A percentile compares a stretch with the other conserved stretches of the same genome.
Conservation (phyloP, 2,797 vertebrate genomes). For the Rhinatrema bivittatum region DNA sequence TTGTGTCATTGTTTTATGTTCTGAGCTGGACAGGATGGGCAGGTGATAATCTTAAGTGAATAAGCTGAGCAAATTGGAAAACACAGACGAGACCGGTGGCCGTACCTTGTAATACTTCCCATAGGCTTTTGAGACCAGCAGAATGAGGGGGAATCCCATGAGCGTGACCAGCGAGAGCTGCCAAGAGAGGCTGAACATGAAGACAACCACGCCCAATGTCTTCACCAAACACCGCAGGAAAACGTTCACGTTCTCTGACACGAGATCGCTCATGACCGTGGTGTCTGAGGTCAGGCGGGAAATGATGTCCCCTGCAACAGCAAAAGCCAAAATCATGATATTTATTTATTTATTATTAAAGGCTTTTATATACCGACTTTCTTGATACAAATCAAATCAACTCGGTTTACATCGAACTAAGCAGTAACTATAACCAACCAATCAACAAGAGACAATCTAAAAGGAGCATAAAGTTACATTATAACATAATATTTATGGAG, state of each 20-base stretch:
- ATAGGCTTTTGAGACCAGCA: slow-evolving; percentile 75
- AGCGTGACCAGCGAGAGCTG: slow-evolving; percentile 82
- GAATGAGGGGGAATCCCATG: slow-evolving; percentile 91
- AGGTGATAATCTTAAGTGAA: slow-evolving; percentile 60
- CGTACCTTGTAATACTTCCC: slow-evolving; percentile 90
- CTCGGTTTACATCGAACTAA: too few relatives aligned
- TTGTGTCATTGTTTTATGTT: too few relatives aligned
- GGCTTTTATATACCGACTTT: too few relatives aligned
- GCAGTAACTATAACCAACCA: too few relatives aligned
- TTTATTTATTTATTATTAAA: too few relatives aligned
- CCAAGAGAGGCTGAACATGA: slow-evolving; percentile 93
- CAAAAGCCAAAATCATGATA: too few relatives aligned
- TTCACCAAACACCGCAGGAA: slow-evolving; percentile 81
- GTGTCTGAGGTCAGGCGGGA: slow-evolving; percentile 92
- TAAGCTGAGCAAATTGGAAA: too few relatives aligned
- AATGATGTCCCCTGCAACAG: slow-evolving; percentile 77
- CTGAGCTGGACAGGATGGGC: too few relatives aligned
- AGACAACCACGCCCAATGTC: slow-evolving; percentile 71
- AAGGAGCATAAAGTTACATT: too few relatives aligned
- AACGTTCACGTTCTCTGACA: slow-evolving; percentile 87
- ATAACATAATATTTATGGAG: too few relatives aligned
- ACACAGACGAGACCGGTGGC: neutral
- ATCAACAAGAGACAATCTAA: too few relatives aligned
- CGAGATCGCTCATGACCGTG: slow-evolving; percentile 88
- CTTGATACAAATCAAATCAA: too few relatives aligned